Evolutionary conservation across 2,888 invertebrate species (phyloP).

Genomic region (Dysmachus trigonus): DNA sequence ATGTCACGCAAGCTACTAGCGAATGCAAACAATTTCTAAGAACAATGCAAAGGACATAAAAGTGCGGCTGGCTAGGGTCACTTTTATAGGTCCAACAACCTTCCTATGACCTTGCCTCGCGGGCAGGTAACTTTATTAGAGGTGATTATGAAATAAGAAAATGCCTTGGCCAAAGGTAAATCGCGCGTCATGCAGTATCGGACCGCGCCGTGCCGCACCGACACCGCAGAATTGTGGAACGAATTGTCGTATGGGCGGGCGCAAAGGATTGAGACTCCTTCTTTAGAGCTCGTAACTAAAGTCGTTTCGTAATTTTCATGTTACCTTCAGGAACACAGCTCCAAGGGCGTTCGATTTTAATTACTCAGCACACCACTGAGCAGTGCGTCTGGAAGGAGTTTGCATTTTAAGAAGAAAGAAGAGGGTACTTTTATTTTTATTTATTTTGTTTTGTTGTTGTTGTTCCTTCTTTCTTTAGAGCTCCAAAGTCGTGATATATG

Average conservation of each 20-base stretch:
- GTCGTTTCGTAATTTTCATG: not conserved
- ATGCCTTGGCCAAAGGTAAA: not conserved
- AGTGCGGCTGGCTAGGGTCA: not conserved
- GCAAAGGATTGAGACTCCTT: not conserved
- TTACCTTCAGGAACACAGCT: slow-evolving; percentile 41
- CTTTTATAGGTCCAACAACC: slow-evolving; percentile 38
- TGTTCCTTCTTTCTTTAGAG: no score
- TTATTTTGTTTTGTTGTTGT: no score
- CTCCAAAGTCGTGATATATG: not conserved
- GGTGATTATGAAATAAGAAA: slow-evolving; percentile 35
- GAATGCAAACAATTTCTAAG: not conserved
- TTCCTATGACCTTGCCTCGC: slow-evolving; percentile 45
- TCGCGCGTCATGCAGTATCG: not conserved
- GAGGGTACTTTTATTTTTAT: not conserved
- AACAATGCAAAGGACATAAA: not conserved
- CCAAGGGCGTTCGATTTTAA: slow-evolving; percentile 46
- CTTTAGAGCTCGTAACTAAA: not conserved
- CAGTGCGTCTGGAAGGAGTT: not conserved
- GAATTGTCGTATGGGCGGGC: not conserved
- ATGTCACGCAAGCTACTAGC: not conserved
- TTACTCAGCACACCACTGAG: slow-evolving; percentile 11
- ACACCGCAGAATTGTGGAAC: slow-evolving; percentile 5
- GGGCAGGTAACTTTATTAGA: slow-evolving; percentile 40
- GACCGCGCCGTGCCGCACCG: not conserved
- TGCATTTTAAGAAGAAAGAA: not conserved